Base-by-base conservation (phyloP, 2,888 invertebrate genomes). In the Acleris sparsana region DNA sequence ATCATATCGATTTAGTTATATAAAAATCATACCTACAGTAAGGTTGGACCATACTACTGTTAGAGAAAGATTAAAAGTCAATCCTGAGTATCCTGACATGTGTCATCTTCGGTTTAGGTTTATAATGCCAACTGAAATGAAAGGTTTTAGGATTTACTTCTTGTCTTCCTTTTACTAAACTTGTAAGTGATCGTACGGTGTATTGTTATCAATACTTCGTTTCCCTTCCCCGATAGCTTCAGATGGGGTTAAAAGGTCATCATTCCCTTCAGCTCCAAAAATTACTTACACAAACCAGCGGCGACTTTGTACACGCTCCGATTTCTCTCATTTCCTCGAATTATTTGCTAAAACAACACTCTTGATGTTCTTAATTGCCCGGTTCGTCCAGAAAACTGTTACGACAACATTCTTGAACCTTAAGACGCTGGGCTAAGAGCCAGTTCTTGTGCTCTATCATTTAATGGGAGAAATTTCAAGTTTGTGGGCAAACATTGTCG, bases 261-360 rank as follows among this genome's bases (percentile, higher is more conserved):
- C 49, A 55, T 55, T 65, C 51, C 25, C 11, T 61, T 39, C 55
- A 65, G 49, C 29, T 51, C 25, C 22, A 25, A 13, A 25, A n/a
- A 29, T 2, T 49, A 79, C 78, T 80, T 78, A 80, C 80, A 74
- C 76, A 73, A 73, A 78, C 73, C 61, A 70, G 79, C 86, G 85
- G 83, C 76, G 74, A 79, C 83, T 88, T 85, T 84, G 85, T 83
- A 71, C 72, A 73, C 70, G 79, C 77, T 80, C 87, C 86, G 89
- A 91, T 91, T 92, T 89, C 89, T 74, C 76, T 85, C 65, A 83
- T 84, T 89, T 91, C 92, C 81, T 77, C 80, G 91, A 88, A 91
- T 83, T 89, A 92, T 92, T 92, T 91, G 87, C 88, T 88, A 83
- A 88, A 89, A 89, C 90, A 91, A 92, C 84, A 84, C 82, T 79